A percentile compares a stretch with the other conserved stretches of the same genome.
These are phyloP conservation scores for Zaprionus davidi DNA, from an alignment of 1,140 invertebrate genomes.

Conservation along the genomic window DNA sequence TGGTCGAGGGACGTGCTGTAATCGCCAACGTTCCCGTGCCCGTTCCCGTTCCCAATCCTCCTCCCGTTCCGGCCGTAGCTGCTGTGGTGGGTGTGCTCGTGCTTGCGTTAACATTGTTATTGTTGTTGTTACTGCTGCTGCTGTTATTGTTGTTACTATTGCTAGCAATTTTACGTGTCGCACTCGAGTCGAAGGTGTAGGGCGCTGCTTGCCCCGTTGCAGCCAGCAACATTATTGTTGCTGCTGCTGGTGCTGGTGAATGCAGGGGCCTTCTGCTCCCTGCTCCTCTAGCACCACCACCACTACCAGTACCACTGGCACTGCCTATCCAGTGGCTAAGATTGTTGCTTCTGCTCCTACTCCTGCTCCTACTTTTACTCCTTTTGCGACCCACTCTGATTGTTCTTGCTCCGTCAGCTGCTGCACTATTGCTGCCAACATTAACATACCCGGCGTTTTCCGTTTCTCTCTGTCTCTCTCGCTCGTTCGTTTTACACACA, in stretches of 20 bases:
- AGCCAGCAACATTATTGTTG: slow-evolving; percentile 68
- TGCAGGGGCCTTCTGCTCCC: slow-evolving; percentile 20
- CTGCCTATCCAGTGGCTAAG: background rate
- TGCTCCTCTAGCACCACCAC: no score
- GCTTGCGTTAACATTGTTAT: slow-evolving; percentile 69
- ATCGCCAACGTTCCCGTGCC: slow-evolving; percentile 46
- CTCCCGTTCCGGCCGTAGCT: slow-evolving; percentile 6
- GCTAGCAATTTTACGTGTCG: slow-evolving; percentile 44
- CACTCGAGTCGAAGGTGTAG: slow-evolving; percentile 51
- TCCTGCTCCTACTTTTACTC: slow-evolving; percentile 10
- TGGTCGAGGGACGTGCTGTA: slow-evolving; percentile 42
- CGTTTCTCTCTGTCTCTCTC: slow-evolving; percentile 12
- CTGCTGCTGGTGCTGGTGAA: slow-evolving; percentile 10
- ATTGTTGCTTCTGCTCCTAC: slow-evolving; percentile 5
- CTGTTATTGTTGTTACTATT: slow-evolving; percentile 47
- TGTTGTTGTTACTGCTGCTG: slow-evolving; percentile 36
- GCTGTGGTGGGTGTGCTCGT: slow-evolving; percentile 33
- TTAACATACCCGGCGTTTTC: slow-evolving; percentile 61
- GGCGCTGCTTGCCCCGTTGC: slow-evolving; percentile 66
- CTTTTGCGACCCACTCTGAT: slow-evolving; percentile 7
- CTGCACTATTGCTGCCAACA: slow-evolving; percentile 23
- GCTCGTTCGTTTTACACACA: background rate
- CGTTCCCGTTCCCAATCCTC: slow-evolving; percentile 9
- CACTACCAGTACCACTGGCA: background rate
- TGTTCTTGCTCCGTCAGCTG: slow-evolving; percentile 51